Evolutionary conservation across 37 sponge, comb jelly and placozoan genomes (phyloP), one percentile per base, ranked within the genome.

Genomic region (Theonella swinhoei): DNA sequence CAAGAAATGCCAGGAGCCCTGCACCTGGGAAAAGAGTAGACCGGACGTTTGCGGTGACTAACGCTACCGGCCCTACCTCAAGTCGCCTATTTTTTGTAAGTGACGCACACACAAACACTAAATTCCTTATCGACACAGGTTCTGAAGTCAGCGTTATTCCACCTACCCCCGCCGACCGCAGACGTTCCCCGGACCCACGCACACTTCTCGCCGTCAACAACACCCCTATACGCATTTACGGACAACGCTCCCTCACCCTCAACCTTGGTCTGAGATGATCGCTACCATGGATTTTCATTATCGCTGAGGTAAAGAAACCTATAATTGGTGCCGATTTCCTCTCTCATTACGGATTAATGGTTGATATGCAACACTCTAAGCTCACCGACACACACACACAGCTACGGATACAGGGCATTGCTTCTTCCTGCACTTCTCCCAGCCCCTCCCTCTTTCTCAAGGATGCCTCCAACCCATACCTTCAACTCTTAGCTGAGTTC

Each of bases 271-370:
- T 93, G 0, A 62, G 79, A 20, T 86, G 87, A 8, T 36, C 79
- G 29, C 77, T 88, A 32, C 79, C 63, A 17, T 93, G 89, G 93
- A 82, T 89, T 66, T 93, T 89, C 62, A 85, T 88, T 71, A 72
- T 85, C 17, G 93, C 93, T 64, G 93, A 93, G 64, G 83, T 88
- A 7, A 61, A 71, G 65, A 80, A 72, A 8, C 84, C 93, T 33
- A 85, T 93, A 59, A 62, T 93, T 0, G 89, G 93, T 72, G 89
- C 86, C 22, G 87, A 89, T 72, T 91, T 83, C 62, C 77, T 90
- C n/a, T 34, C 29, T 26, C 81, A 90, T 34, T 85, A 62, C 76
- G 88, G 84, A 42, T 68, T 90, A 5, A 30, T 83, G 74, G 91
- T 90, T 29, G 82, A 83, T 40, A 80, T 92, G 73, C 65, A 58